Conservation (phyloP, 2,888 invertebrate genomes). For the Agelastica alni region DNA sequence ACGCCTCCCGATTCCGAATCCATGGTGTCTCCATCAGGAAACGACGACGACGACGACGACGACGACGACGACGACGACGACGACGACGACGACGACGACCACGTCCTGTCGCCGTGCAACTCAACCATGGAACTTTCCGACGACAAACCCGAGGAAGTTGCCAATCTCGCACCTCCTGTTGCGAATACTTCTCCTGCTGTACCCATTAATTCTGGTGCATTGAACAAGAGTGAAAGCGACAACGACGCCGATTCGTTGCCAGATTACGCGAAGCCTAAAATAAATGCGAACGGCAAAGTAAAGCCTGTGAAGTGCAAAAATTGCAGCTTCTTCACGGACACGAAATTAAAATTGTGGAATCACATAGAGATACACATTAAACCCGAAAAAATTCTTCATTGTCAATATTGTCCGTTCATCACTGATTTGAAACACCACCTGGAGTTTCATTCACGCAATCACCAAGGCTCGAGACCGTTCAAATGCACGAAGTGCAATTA, state of each 20-base stretch:
- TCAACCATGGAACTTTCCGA: constrained; percentile 42
- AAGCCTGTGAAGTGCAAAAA: constrained; percentile 93
- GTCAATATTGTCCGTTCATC: constrained; percentile 93
- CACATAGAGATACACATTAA: constrained; percentile 92
- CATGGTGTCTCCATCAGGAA: constrained; percentile 35
- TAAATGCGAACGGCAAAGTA: constrained; percentile 79
- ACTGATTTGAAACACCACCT: constrained; percentile 99
- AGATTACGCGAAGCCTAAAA: constrained; percentile 54
- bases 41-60: constrained; percentile 37
- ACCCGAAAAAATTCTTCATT: constrained; percentile 86
- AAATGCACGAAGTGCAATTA: constrained; percentile 89
- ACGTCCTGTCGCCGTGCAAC: constrained; percentile 54
- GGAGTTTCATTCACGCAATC: constrained; percentile 95
- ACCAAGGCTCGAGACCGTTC: constrained; percentile 93
- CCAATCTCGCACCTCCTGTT: too few species aligned
- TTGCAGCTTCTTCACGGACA: constrained; percentile 81
- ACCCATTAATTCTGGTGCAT: too few species aligned
- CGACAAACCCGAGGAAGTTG: too few species aligned
- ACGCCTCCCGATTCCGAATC: constrained; percentile 66
- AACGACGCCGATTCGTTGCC: constrained; percentile 60
- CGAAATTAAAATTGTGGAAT: constrained; percentile 92
- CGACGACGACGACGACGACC: too few species aligned
- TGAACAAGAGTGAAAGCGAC: constrained; percentile 48
- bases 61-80: too few species aligned
- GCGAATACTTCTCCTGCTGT: too few species aligned